Conservation (phyloP, 2,113 vertebrate species). For the Zosterops lateralis region DNA sequence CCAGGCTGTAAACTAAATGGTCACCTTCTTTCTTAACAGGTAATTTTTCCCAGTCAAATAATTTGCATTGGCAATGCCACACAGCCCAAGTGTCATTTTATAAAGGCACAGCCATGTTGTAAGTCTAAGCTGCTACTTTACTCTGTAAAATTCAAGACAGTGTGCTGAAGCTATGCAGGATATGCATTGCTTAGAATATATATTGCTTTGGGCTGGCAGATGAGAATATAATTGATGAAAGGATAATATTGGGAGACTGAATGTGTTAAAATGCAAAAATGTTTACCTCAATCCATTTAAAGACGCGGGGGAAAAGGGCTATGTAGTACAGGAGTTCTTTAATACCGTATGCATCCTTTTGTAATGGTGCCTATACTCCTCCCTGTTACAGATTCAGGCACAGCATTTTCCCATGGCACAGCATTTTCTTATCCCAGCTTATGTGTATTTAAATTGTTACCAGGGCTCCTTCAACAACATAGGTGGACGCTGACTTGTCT, state of each 20-base stretch:
- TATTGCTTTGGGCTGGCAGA: neutral
- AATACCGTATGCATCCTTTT: neutral
- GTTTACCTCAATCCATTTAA: neutral
- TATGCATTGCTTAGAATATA: neutral
- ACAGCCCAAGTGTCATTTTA: neutral
- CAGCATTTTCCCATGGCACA: neutral
- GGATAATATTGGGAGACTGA: neutral
- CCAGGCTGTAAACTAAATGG: neutral
- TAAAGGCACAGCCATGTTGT: neutral
- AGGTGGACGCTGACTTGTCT: neutral
- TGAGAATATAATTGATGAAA: neutral
- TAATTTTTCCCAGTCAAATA: neutral
- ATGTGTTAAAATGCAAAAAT: neutral
- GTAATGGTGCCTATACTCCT: neutral
- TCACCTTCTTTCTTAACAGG: neutral
- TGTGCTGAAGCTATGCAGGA: neutral
- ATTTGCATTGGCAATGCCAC: neutral
- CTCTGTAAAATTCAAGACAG: neutral
- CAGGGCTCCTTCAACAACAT: neutral
- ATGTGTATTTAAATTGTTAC: neutral
- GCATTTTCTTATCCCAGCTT: neutral
- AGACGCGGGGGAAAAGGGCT: fast-evolving
- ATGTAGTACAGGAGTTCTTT: neutral
- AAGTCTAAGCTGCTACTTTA: neutral
- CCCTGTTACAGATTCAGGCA: neutral